Evolutionary conservation across 2,888 invertebrate genomes (phyloP).

Genomic region (Rhimphoctona megacephalus): DNA sequence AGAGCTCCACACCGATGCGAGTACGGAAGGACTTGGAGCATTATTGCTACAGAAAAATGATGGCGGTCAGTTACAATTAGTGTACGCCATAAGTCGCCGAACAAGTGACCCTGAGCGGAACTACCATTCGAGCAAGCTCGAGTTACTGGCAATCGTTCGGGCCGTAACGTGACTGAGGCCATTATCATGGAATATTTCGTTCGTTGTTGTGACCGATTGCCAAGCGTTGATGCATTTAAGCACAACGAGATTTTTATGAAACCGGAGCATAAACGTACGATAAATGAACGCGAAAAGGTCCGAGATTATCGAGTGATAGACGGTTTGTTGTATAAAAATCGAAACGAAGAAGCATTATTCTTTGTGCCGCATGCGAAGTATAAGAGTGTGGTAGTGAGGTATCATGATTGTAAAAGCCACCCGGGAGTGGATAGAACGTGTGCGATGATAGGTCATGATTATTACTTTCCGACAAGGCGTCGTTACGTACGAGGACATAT

Average conservation of each 20-base stretch:
- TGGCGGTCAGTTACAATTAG: conserved; percentile 35
- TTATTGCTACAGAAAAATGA: conserved; percentile 66
- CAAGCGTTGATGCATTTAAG: conserved; percentile 70
- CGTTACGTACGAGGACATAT: conserved; percentile 70
- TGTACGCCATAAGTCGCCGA: no score
- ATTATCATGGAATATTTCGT: conserved; percentile 40
- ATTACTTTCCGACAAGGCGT: conserved; percentile 70
- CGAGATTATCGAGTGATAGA: conserved; percentile 14
- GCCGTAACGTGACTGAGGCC: conserved; percentile 65
- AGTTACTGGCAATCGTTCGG: no score
- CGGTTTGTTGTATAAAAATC: conserved; percentile 15
- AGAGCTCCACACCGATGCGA: conserved; percentile 52
- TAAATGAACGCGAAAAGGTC: neutral
- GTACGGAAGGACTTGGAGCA: conserved; percentile 14
- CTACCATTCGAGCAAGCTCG: no score
- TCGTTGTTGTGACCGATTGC: conserved; percentile 73
- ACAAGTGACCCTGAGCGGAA: no score
- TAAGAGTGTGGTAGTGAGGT: conserved; percentile 62
- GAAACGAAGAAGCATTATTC: conserved; percentile 43
- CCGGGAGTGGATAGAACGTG: conserved; percentile 67
- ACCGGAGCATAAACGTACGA: neutral
- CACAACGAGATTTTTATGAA: conserved; percentile 28
- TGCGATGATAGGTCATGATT: conserved; percentile 56
- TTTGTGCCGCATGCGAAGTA: conserved; percentile 42
- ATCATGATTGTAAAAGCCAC: conserved; percentile 71